These are phyloP conservation scores for Ips typographus DNA, from an alignment of 1,140 invertebrate species.

Conservation along the genomic window DNA sequence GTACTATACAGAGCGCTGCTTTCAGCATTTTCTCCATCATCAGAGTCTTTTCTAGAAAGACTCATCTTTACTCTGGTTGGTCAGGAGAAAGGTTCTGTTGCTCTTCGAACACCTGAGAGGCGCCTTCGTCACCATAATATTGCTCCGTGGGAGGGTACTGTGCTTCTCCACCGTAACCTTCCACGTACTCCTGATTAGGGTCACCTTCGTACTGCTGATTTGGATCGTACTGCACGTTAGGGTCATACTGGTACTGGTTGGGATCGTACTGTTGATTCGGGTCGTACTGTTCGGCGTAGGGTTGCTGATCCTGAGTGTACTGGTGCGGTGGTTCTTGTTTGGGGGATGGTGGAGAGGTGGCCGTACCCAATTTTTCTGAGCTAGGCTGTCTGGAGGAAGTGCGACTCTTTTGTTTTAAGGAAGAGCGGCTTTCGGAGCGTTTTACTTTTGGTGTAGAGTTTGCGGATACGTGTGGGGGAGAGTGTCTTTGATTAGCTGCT, in stretches of 20 bases:
- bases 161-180: not conserved
- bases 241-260: conserved; percentile 36
- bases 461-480: conserved; percentile 32
- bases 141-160: not conserved
- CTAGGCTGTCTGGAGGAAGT: conserved; percentile 30
- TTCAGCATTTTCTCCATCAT: too few relatives aligned
- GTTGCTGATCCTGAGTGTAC: conserved; percentile 10
- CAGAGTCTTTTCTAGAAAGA: too few relatives aligned
- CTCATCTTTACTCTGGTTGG: too few relatives aligned
- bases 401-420: conserved; percentile 22
- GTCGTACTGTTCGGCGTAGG: conserved; percentile 33
- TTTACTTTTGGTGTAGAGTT: conserved; percentile 40
- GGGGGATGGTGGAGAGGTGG: conserved; percentile 7
- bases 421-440: conserved; percentile 34
- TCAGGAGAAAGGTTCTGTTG: too few relatives aligned
- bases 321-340: conserved; percentile 20
- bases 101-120: too few relatives aligned
- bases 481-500: conserved; percentile 37
- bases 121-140: not conserved
- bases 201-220: conserved; percentile 41
- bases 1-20: too few relatives aligned
- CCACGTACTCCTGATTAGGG: conserved; percentile 32
- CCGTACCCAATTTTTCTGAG: conserved; percentile 25
- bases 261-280: conserved; percentile 29
- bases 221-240: conserved; percentile 42